Base-by-base conservation (phyloP, 2,888 invertebrate species). In the Cosmorhoe ocellata region DNA sequence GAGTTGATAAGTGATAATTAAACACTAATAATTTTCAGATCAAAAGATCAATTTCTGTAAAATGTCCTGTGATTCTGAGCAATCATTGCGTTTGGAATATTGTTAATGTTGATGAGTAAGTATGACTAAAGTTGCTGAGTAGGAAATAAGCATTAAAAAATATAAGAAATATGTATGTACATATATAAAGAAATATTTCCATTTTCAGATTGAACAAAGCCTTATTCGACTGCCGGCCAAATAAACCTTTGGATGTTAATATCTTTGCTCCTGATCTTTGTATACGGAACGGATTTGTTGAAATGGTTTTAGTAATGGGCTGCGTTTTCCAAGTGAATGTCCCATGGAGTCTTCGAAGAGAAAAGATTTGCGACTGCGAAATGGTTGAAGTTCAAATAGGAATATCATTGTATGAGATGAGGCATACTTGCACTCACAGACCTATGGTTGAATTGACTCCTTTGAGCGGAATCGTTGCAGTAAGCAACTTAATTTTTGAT, bases 11-110 rank as follows among this genome's bases (percentile, higher is more conserved):
- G n/a, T n/a, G n/a, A n/a, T n/a, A n/a, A n/a, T n/a, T n/a, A n/a
- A 24, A 7, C 10, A 43, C n/a, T 24, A 4, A 11, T 7, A 14
- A 10, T 74, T 78, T 52, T 34, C 66, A 90, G 90, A 70, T 90
- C 5, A 84, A 86, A 59, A 75, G 90, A 2, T 86, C 90, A 1
- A 76, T 90, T 59, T 82, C 84, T 6, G 76, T 79, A 0, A 79
- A 76, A 67, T 79, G 87, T 56, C 86, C 87, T 2, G 75, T 89
- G 5, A 86, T 86, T 58, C 67, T 90, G 44, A 89, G 87, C 58
- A 85, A 90, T 63, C 81, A 90, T 53, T 87, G 86, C 58, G 74
- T 89, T 40, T 89, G 90, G 90, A 88, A 85, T 58, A 80, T 89
- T 26, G 65, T 75, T n/a, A 89, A 90, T 51, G 72, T 90, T 0